phyloP scores from a whole-genome alignment of 2,797 vertebrate genomes.

The Cichlasoma orientale region DNA sequence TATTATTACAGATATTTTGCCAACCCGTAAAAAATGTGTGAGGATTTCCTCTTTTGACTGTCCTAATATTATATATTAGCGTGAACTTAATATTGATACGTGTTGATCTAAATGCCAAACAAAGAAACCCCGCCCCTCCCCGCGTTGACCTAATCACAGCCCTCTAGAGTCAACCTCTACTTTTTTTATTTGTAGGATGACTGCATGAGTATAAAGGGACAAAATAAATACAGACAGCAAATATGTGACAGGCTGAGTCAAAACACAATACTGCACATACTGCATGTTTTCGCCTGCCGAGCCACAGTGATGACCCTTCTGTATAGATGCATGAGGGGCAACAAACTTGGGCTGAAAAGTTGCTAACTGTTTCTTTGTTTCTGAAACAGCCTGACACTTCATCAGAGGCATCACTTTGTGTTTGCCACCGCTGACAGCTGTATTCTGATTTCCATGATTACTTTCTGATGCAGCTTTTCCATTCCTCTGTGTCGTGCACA shows the following conservation, averaged over 20 bases:
- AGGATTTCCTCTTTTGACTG: neutral
- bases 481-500: constrained; percentile 17
- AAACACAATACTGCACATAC: constrained; percentile 8
- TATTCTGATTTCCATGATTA: constrained; percentile 78
- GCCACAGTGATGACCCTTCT: constrained; percentile 21
- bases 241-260: neutral
- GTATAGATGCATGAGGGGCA: constrained; percentile 25
- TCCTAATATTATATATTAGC: neutral
- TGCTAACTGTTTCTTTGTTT: constrained; percentile 48
- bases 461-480: constrained; percentile 70
- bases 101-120: neutral
- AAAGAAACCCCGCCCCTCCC: neutral
- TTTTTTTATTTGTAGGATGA: neutral
- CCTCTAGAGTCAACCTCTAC: neutral
- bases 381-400: constrained; percentile 59
- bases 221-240: neutral
- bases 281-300: constrained; percentile 16
- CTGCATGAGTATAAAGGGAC: neutral
- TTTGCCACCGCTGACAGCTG: constrained; percentile 69
- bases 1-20: neutral
- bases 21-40: neutral
- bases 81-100: neutral
- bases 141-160: neutral
- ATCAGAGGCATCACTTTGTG: constrained; percentile 70
- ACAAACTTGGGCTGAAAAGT: constrained; percentile 68